These are phyloP conservation scores for Hyperoodon ampullatus DNA, from an alignment of 2,113 vertebrate genomes.

Conservation along the genomic window DNA sequence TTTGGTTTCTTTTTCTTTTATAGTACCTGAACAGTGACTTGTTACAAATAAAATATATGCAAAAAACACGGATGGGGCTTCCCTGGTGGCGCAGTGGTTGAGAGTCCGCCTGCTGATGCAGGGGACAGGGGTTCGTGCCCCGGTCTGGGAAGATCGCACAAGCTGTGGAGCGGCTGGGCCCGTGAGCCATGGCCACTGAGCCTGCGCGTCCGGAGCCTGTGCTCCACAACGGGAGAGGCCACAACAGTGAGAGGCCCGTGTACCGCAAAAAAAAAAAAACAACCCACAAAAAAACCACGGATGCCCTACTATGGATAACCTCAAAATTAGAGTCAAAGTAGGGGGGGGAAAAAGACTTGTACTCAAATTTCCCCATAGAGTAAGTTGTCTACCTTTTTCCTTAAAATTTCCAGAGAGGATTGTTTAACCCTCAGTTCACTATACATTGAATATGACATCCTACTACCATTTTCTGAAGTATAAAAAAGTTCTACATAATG, in stretches of 20 bases:
- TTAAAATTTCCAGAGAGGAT: not conserved
- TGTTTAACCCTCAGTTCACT: not conserved
- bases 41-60: not conserved
- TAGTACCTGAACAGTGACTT: not conserved
- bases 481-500: not conserved
- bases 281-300: not conserved
- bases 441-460: not conserved
- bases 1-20: not conserved
- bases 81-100: too few relatives aligned
- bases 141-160: too few relatives aligned
- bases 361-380: not conserved
- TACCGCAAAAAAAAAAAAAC: too few relatives aligned
- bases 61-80: not conserved
- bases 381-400: not conserved
- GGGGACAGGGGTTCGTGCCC: too few relatives aligned
- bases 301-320: not conserved
- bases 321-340: not conserved
- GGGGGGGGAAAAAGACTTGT: not conserved
- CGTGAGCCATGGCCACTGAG: too few relatives aligned
- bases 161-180: too few relatives aligned
- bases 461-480: not conserved
- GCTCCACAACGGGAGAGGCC: too few relatives aligned
- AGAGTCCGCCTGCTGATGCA: too few relatives aligned
- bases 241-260: too few relatives aligned
- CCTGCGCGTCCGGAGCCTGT: too few relatives aligned